Percentiles rank a stretch among this genome's conserved stretches.
Evolutionary conservation across 2,888 invertebrate species (phyloP).

Genomic region (Anagyrus pseudococci): DNA sequence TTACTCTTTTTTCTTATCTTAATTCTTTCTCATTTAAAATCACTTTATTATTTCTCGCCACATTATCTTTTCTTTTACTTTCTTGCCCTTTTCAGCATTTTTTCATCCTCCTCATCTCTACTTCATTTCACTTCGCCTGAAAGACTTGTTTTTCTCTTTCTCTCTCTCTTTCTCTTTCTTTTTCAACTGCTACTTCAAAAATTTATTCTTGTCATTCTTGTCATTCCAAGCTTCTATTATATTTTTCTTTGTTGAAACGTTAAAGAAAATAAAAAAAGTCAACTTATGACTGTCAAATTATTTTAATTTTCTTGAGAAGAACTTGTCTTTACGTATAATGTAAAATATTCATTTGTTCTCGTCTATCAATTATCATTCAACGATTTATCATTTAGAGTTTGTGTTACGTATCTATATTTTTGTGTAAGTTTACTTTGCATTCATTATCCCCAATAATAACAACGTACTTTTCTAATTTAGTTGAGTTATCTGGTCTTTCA

Average conservation of each 20-base stretch:
- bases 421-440: too few species aligned
- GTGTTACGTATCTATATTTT: constrained; percentile 16
- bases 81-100: constrained; percentile 7
- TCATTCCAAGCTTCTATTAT: not conserved
- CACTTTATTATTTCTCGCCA: constrained; percentile 35
- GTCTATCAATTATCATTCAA: constrained; percentile 16
- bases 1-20: constrained; percentile 54
- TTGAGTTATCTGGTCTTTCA: constrained; percentile 25
- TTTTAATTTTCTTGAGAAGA: constrained; percentile 20
- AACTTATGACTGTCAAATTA: not conserved
- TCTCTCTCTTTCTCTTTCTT: not conserved
- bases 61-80: constrained; percentile 20
- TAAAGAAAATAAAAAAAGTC: not conserved
- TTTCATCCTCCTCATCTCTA: constrained; percentile 6
- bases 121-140: constrained; percentile 10
- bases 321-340: constrained; percentile 28
- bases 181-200: not conserved
- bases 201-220: constrained; percentile 2
- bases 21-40: too few species aligned
- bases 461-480: too few species aligned
- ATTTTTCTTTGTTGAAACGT: too few species aligned
- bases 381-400: constrained; percentile 25
- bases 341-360: constrained; percentile 15
- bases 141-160: constrained; percentile 32
- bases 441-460: too few species aligned